Conservation (phyloP, 2,888 invertebrate species). For the Agonopterix subpropinquella region DNA sequence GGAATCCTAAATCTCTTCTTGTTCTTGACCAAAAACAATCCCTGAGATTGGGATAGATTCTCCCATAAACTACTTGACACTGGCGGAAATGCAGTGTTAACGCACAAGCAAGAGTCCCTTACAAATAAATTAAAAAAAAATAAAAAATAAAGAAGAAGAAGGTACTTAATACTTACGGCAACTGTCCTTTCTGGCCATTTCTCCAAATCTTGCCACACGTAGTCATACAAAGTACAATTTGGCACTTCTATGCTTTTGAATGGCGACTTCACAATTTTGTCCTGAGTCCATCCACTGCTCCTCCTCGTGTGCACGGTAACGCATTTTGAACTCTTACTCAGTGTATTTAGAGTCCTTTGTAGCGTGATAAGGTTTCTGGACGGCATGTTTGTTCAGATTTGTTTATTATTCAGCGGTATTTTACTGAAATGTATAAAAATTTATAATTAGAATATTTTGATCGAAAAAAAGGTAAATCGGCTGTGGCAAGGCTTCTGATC, state of each 20-base stretch:
- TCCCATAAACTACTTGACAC: too few relatives aligned
- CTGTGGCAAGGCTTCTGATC: too few relatives aligned
- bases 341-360: constrained; percentile 29
- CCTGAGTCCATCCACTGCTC: constrained; percentile 48
- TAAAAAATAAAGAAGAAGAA: too few relatives aligned
- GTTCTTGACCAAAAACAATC: too few relatives aligned
- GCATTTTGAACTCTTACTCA: constrained; percentile 28
- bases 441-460: too few relatives aligned
- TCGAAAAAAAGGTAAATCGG: too few relatives aligned
- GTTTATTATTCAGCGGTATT: not conserved
- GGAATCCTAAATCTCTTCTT: too few relatives aligned
- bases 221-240: constrained; percentile 74
- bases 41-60: too few relatives aligned
- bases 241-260: constrained; percentile 67
- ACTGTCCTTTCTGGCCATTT: constrained; percentile 79
- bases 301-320: constrained; percentile 28
- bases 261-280: constrained; percentile 62
- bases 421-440: not conserved
- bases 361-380: constrained; percentile 34
- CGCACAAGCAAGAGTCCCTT: too few relatives aligned
- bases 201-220: constrained; percentile 77
- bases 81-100: too few relatives aligned
- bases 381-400: constrained; percentile 32
- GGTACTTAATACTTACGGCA: constrained; percentile 71
- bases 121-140: too few relatives aligned